Evolutionary conservation across 2,888 invertebrate species (phyloP).

Genomic region (Coecobrya sp.): DNA sequence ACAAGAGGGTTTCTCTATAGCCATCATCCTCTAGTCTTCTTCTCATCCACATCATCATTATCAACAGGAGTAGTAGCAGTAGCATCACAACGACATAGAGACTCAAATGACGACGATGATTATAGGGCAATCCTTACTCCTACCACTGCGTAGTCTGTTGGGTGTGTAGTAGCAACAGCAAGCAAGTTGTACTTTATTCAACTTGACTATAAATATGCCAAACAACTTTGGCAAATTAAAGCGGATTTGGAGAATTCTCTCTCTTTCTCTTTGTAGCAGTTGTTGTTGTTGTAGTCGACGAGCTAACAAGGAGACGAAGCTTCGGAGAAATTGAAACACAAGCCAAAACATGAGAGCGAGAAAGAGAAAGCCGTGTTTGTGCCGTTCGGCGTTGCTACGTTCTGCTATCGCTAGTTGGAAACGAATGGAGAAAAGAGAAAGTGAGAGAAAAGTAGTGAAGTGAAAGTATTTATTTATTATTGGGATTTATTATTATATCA

Average conservation of each 20-base stretch:
- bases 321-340: constrained; percentile 54
- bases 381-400: not conserved
- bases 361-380: not conserved
- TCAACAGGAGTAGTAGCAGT: not conserved
- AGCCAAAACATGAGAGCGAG: constrained; percentile 3
- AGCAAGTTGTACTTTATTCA: not conserved
- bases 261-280: not conserved
- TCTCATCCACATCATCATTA: constrained; percentile 26
- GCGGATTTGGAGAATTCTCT: constrained; percentile 75
- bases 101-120: not conserved
- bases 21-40: constrained; percentile 5
- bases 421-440: not conserved
- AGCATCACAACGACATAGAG: not conserved
- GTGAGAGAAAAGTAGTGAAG: constrained; percentile 11
- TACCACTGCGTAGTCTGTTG: not conserved
- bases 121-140: not conserved
- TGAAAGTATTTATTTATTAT: constrained; percentile 74
- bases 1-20: constrained; percentile 4
- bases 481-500: constrained; percentile 72
- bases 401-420: not conserved
- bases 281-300: not conserved
- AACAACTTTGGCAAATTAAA: constrained; percentile 78
- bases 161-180: not conserved
- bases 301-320: constrained; percentile 22
- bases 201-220: constrained; percentile 51